Base-by-base conservation (phyloP, 2,888 invertebrate genomes). In the Perizoma flavofasciatum region DNA sequence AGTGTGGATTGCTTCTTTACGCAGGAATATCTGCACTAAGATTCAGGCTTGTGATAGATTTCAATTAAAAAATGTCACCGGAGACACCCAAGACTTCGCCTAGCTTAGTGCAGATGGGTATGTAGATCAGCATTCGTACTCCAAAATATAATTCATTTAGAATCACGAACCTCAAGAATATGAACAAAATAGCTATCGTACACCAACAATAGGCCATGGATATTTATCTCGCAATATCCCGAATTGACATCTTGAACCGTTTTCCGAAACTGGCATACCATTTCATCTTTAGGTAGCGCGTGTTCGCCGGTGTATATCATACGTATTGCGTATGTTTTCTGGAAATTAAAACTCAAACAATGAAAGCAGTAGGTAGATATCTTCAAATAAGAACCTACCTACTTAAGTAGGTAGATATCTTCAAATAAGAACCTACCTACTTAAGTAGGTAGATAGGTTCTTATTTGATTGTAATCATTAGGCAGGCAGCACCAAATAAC, bases 121-220 rank as follows among this genome's bases (percentile, higher is more conserved):
- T n/a, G n/a, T n/a, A n/a, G n/a, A n/a, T n/a, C n/a, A n/a, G n/a
- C n/a, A n/a, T n/a, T n/a, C n/a, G n/a, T n/a, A n/a, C n/a, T n/a
- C n/a, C n/a, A n/a, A n/a, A n/a, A n/a, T 22, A 22, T 1, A 22
- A 22, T 22, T 22, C 22, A 22, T 22, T 22, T 22, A 22, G 22
- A 22, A 22, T 22, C 22, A 81, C 85, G 70, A 66, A 92, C 93
- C 90, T 93, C 93, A 22, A 93, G 62, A 67, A 93, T 80, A 68
- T 93, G 93, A 33, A 93, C 85, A 69, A 93, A 93, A 73, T 92
- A 92, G 53, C 83, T 86, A 51, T 88, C 86, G 59, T 93, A 93
- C 8, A 88, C 89, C 43, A 93, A 74, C 33, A 93, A 74, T 40
- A 93, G 69, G 0, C 93, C 93, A 11, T 79, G 72, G 5, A 93